Evolutionary conservation across 2,797 vertebrate species (phyloP).

Genomic region (Enteromius treurensis): DNA sequence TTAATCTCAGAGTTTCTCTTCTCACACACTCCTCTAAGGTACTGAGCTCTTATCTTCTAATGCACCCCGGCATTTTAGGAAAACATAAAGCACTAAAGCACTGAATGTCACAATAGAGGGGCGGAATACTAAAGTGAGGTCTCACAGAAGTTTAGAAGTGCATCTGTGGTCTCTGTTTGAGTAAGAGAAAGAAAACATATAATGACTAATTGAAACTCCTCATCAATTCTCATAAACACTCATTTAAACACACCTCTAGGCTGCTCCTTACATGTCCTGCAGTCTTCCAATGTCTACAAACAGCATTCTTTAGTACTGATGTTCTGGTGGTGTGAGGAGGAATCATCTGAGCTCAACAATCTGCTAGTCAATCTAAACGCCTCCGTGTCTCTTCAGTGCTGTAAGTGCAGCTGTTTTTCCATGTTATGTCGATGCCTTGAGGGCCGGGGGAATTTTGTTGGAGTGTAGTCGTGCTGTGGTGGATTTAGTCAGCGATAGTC

Average conservation of each 20-base stretch:
- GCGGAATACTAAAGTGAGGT: background rate
- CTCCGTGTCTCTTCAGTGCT: background rate
- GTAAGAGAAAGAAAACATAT: constrained; percentile 13
- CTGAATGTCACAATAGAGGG: background rate
- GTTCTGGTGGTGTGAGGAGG: background rate
- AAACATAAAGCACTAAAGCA: constrained; percentile 15
- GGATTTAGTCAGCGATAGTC: constrained; percentile 33
- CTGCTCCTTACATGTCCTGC: background rate
- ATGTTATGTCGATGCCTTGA: background rate
- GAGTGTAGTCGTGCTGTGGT: constrained; percentile 30
- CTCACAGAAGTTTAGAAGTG: background rate
- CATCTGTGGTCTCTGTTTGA: constrained; percentile 5
- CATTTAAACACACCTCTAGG: constrained; percentile 1
- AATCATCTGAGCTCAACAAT: constrained; percentile 11
- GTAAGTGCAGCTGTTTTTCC: constrained; percentile 36
- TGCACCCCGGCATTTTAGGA: constrained; percentile 54
- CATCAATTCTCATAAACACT: background rate
- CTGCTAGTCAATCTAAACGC: constrained; percentile 13
- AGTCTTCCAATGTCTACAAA: background rate
- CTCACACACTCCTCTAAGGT: constrained; percentile 49
- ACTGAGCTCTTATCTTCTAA: constrained; percentile 64
- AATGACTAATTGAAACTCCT: background rate
- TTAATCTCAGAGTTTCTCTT: constrained; percentile 56
- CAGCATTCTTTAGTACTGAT: constrained; percentile 12
- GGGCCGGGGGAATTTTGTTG: constrained; percentile 36